These are phyloP conservation scores for Forbesichthys papilliferus DNA, from an alignment of 2,113 vertebrate genomes.

Conservation along the genomic window DNA sequence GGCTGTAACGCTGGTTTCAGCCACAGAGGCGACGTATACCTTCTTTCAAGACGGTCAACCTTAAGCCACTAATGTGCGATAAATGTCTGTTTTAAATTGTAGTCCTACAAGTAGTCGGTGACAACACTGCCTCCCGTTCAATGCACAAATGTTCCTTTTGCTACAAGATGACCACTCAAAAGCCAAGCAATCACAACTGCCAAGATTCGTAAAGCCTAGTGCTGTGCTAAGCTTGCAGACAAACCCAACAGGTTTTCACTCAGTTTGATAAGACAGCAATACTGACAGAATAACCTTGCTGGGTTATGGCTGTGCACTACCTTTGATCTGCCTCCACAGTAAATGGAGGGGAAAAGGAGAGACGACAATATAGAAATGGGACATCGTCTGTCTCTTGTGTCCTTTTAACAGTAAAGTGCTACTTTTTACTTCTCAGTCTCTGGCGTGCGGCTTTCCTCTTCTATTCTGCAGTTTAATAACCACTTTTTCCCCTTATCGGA, in stretches of 20 bases:
- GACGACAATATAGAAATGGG: slow-evolving; percentile 51
- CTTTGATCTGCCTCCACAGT: slow-evolving; percentile 58
- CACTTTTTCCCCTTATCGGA: slow-evolving; percentile 61
- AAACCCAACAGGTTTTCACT: slow-evolving; percentile 57
- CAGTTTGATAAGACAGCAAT: slow-evolving; percentile 65
- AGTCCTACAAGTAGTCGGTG: slow-evolving; percentile 11
- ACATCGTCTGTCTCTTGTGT: slow-evolving; percentile 54
- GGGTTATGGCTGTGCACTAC: slow-evolving; percentile 50
- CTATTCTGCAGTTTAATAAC: slow-evolving; percentile 69
- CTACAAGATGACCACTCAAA: slow-evolving; percentile 57
- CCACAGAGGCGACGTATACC: too few species aligned
- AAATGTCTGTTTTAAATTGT: slow-evolving; percentile 37
- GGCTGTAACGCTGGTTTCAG: too few species aligned
- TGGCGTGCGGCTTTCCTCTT: slow-evolving; percentile 46
- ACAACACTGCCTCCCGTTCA: slow-evolving; percentile 42
- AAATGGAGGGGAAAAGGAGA: slow-evolving; percentile 44
- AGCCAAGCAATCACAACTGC: slow-evolving; percentile 59
- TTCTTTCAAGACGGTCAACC: not conserved
- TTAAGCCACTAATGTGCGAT: slow-evolving; percentile 1
- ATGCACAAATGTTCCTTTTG: slow-evolving; percentile 43
- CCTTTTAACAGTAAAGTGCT: slow-evolving; percentile 56
- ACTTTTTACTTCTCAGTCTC: slow-evolving; percentile 41
- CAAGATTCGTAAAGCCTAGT: slow-evolving; percentile 52
- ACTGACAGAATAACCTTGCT: slow-evolving; percentile 66
- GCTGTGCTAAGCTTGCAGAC: slow-evolving; percentile 32